Base-by-base conservation (phyloP, 2,888 invertebrate genomes). In the Busseola fusca region DNA sequence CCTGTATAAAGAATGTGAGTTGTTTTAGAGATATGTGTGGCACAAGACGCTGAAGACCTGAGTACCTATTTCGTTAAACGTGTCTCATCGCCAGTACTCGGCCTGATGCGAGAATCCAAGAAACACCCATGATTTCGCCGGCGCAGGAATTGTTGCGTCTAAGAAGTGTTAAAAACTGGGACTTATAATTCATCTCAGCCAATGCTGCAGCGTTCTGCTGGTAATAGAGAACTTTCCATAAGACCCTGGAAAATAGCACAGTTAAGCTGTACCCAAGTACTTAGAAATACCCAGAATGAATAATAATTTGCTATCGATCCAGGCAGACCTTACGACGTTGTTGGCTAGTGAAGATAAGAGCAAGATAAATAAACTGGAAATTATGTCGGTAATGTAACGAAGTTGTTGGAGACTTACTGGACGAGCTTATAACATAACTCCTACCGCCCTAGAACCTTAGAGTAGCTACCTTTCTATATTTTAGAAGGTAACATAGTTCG, bases 251-350 rank as follows among this genome's bases (percentile, higher is more conserved):
- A 56, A 52, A 63, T 63, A 21, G 16, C 1, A 37, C n/a, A n/a
- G 2, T 52, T 14, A 30, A 57, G n/a, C 18, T 12, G 14, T 34
- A 67, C 21, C 9, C 18, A 45, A 18, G 25, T 56, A 40, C 7
- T 14, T 45, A 27, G 6, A 75, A 42, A 18, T 66, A 57, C 40
- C 18, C 50, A 68, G 34, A 58, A 73, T 45, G 21, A 76, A 73
- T 67, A 76, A 76, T 58, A 68, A n/a, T 58, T 42, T 72, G 52
- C 34, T 72, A 75, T 63, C 78, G 58, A 73, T 76, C 50, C 58
- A 59, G 58, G 76, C 69, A 73, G 76, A 68, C 69, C 76, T 66
- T 42, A 57, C 72, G 65, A 72, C 72, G 68, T 76, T 73, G 27
- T 76, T 73, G 76, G 76, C 76, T 50, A 42, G 14, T 68, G 27